Conservation (phyloP, 2,888 invertebrate species). For the Harpalus rubripes region DNA sequence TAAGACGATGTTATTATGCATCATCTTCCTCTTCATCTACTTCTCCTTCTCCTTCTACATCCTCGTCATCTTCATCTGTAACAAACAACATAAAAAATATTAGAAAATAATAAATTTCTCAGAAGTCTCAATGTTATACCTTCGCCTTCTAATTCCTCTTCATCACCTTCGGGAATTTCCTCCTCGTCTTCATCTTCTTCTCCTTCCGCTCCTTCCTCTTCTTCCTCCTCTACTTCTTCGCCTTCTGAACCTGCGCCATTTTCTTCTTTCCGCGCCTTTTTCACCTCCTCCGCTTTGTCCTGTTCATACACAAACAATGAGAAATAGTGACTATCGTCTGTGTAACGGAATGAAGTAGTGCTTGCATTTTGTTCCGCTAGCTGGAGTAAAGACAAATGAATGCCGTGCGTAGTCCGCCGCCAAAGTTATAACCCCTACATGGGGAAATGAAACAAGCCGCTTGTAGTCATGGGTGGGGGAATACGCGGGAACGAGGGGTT, state of each 20-base stretch:
- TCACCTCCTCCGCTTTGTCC: constrained; percentile 87
- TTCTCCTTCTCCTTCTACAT: constrained; percentile 76
- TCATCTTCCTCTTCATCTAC: constrained; percentile 77
- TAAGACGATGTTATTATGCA: constrained; percentile 75
- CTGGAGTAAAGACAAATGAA: constrained; percentile 58
- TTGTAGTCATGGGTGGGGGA: background rate
- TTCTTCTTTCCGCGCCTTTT: constrained; percentile 90
- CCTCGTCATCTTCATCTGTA: constrained; percentile 76
- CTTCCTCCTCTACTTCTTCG: constrained; percentile 83
- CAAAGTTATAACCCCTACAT: constrained; percentile 3
- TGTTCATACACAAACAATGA: constrained; percentile 73
- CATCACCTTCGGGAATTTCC: constrained; percentile 77
- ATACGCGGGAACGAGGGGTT: constrained; percentile 47
- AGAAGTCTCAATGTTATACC: constrained; percentile 72
- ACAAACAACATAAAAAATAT: constrained; percentile 41
- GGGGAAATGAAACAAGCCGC: background rate
- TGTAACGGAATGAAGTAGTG: constrained; percentile 68
- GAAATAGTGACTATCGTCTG: constrained; percentile 25
- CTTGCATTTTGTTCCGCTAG: constrained; percentile 53
- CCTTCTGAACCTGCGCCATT: constrained; percentile 85
- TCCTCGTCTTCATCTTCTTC: constrained; percentile 77
- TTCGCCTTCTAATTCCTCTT: constrained; percentile 77
- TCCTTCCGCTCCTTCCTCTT: constrained; percentile 76
- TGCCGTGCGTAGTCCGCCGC: constrained; percentile 23
- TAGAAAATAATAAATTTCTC: background rate